phyloP scores from a whole-genome alignment of 1,140 invertebrate genomes.

The Phthorimaea operculella region DNA sequence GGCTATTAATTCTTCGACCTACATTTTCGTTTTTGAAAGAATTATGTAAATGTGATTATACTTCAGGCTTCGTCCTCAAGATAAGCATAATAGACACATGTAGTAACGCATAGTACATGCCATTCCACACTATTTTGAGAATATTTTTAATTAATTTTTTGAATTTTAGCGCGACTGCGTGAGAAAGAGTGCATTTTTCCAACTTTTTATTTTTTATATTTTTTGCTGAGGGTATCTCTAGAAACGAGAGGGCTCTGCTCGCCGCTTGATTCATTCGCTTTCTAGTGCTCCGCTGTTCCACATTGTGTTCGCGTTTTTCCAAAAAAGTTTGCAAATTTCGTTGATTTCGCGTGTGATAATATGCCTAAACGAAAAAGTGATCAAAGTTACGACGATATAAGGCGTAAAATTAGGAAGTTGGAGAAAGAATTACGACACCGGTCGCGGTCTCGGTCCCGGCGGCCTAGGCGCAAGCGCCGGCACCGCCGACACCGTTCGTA shows the following conservation, averaged over 20 bases:
- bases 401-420: not conserved
- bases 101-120: no score
- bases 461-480: not conserved
- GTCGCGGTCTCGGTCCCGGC: no score
- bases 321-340: not conserved
- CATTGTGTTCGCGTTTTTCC: not conserved
- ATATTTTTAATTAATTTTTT: no score
- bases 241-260: not conserved
- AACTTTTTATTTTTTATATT: no score
- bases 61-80: no score
- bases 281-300: slow-evolving; percentile 2
- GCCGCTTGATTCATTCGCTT: not conserved
- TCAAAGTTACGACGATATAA: not conserved
- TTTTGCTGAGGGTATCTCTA: no score
- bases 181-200: no score
- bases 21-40: not conserved
- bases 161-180: no score
- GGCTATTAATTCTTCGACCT: not conserved
- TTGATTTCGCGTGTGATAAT: not conserved
- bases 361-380: slow-evolving; percentile 3
- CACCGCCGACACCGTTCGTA: not conserved
- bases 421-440: not conserved
- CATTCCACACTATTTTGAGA: no score
- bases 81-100: no score
- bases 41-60: not conserved